Percentiles rank a stretch among this genome's conserved stretches.
Conservation (phyloP, 2,797 vertebrate species). For the Mormyrops attenuatus region DNA sequence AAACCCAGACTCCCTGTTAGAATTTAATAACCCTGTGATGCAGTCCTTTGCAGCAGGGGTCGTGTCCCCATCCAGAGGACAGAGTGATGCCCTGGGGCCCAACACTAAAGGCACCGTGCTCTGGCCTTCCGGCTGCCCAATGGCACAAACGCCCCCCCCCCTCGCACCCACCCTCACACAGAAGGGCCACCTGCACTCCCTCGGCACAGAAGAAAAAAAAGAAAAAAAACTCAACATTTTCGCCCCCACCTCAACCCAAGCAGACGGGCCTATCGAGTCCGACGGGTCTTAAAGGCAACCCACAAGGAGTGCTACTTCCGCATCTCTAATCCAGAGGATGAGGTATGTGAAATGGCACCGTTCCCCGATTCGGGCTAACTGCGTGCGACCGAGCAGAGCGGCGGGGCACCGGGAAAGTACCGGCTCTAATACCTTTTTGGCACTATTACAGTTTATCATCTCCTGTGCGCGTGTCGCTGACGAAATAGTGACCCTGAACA, state of each 20-base stretch:
- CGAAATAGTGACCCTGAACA: conserved; percentile 1
- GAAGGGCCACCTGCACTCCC: neutral
- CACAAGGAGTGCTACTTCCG: neutral
- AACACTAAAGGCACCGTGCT: neutral
- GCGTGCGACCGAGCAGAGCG: conserved; percentile 30
- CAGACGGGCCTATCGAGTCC: neutral
- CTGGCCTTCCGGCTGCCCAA: neutral
- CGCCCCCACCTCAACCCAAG: neutral
- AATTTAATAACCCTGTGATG: conserved; percentile 8
- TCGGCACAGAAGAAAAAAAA: neutral
- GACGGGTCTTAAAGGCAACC: neutral
- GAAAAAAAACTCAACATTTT: neutral
- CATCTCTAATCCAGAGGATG: neutral
- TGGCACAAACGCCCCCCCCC: neutral
- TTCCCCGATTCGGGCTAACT: conserved; percentile 35
- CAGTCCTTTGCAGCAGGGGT: neutral
- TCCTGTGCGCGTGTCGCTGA: neutral
- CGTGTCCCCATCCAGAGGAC: neutral
- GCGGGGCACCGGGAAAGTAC: neutral
- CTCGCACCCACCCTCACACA: neutral
- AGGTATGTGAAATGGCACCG: conserved; percentile 31
- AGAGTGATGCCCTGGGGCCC: conserved; percentile 1
- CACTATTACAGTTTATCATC: neutral
- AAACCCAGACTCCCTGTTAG: neutral
- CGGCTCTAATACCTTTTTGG: neutral